These are phyloP conservation scores for Eilema caniola DNA, from an alignment of 2,888 invertebrate species.

Conservation along the genomic window DNA sequence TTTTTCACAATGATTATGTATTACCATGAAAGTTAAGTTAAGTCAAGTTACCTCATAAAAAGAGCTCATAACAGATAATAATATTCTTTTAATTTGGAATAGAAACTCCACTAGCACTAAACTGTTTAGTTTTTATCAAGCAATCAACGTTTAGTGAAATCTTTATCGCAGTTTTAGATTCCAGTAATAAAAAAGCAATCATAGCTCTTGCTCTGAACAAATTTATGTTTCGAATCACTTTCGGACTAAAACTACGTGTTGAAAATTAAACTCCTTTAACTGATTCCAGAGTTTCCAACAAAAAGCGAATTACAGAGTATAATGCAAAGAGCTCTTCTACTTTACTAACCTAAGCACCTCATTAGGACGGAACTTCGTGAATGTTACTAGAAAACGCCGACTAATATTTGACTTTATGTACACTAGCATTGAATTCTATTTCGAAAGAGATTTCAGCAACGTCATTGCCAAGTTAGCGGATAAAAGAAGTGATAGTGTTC, in stretches of 20 bases:
- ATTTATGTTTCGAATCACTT: conserved; percentile 37
- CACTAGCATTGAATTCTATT: conserved; percentile 19
- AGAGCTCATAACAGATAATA: too few relatives aligned
- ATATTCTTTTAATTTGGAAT: too few relatives aligned
- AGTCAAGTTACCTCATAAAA: too few relatives aligned
- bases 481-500: conserved; percentile 30
- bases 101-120: too few relatives aligned
- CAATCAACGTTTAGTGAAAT: neutral
- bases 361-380: conserved; percentile 45
- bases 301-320: conserved; percentile 54
- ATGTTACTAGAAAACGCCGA: conserved; percentile 26
- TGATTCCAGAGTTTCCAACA: conserved; percentile 45
- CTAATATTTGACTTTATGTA: conserved; percentile 7
- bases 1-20: too few relatives aligned
- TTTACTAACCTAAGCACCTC: conserved; percentile 54
- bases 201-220: neutral
- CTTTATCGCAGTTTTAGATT: too few relatives aligned
- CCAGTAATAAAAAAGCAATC: neutral
- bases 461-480: conserved; percentile 30
- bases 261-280: conserved; percentile 44
- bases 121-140: too few relatives aligned
- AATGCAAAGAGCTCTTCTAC: conserved; percentile 48
- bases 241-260: conserved; percentile 32
- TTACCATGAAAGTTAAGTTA: too few relatives aligned
- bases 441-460: conserved; percentile 5